Conservation (phyloP, 37 sponge, comb jelly and placozoan genomes). For the Amphimedon queenslandica region DNA sequence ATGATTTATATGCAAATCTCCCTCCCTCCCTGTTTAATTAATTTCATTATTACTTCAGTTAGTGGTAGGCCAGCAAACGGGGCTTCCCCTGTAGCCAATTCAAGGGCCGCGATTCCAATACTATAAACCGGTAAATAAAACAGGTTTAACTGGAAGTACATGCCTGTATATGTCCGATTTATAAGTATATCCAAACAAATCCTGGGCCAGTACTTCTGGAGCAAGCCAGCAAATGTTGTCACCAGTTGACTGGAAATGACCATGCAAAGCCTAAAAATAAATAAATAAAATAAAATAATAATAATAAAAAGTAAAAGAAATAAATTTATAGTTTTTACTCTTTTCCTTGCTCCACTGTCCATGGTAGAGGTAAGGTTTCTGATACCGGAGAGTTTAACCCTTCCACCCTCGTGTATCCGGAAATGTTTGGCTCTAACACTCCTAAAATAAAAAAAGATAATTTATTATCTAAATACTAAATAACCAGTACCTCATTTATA, state of each 20-base stretch:
- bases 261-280: conserved; percentile 32
- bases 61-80: conserved; percentile 84
- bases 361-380: conserved; percentile 46
- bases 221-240: conserved; percentile 84
- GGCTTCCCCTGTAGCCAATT: conserved; percentile 84
- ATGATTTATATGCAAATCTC: too few species aligned
- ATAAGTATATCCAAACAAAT: conserved; percentile 59
- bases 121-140: conserved; percentile 20
- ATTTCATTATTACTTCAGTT: conserved; percentile 56
- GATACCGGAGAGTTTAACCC: conserved; percentile 76
- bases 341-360: conserved; percentile 38
- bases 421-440: conserved; percentile 82
- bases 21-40: too few species aligned
- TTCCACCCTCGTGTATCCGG: conserved; percentile 54
- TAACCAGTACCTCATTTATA: too few species aligned
- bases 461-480: too few species aligned
- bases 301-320: background rate
- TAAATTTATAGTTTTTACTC: background rate
- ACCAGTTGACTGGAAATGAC: conserved; percentile 54
- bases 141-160: background rate
- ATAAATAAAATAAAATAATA: background rate
- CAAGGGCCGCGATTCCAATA: conserved; percentile 77
- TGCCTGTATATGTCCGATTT: conserved; percentile 46
- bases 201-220: conserved; percentile 83
- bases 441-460: conserved; percentile 15